Percentiles rank a stretch among this genome's conserved stretches.
Conservation (phyloP, 2,113 vertebrate genomes). For the Rhinopomastus cyanomelas region DNA sequence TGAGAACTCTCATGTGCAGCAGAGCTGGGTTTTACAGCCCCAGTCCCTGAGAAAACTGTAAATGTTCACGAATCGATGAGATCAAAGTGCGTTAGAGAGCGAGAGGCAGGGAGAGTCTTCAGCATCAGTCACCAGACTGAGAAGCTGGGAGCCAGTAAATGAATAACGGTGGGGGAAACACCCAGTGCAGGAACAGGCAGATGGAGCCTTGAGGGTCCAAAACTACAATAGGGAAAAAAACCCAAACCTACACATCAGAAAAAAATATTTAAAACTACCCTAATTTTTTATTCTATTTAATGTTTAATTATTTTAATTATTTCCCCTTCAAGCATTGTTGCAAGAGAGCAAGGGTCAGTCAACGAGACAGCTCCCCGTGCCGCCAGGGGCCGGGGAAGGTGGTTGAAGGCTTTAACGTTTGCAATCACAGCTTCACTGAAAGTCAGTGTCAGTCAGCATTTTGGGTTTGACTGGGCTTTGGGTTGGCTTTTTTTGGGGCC, state of each 20-base stretch:
- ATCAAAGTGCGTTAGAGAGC: neutral
- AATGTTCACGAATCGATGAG: neutral
- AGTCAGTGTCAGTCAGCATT: neutral
- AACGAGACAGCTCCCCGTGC: neutral
- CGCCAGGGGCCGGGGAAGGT: neutral
- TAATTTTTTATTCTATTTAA: too few relatives aligned
- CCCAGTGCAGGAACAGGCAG: neutral
- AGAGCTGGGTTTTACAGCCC: neutral
- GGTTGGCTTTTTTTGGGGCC: too few relatives aligned
- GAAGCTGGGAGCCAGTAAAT: neutral
- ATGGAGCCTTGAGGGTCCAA: too few relatives aligned
- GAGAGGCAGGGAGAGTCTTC: neutral
- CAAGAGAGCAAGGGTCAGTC: fast-evolving
- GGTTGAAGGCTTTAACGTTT: neutral
- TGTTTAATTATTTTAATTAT: too few relatives aligned
- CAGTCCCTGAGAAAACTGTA: neutral
- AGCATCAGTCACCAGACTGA: neutral
- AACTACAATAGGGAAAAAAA: too few relatives aligned
- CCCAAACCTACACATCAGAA: too few relatives aligned
- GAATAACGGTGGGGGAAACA: neutral
- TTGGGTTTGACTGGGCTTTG: too few relatives aligned
- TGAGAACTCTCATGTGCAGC: fast-evolving
- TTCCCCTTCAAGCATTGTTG: too few relatives aligned
- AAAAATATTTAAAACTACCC: too few relatives aligned
- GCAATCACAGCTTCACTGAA: neutral